Conservation (phyloP, 2,113 vertebrate genomes). For the Chloebia gouldiae region DNA sequence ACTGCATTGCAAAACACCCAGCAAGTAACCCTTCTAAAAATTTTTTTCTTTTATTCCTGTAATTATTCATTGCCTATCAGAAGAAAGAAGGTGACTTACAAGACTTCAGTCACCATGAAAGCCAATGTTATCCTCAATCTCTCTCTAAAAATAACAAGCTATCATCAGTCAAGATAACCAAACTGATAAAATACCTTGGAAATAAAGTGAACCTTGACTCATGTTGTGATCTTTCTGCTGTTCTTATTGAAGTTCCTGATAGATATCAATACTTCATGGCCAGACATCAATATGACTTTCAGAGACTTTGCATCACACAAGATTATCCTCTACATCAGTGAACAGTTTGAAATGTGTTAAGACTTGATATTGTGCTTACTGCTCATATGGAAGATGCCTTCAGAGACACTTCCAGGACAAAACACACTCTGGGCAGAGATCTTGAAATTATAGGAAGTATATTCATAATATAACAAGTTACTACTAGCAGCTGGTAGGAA, state of each 20-base stretch:
- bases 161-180: neutral
- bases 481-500: neutral
- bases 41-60: neutral
- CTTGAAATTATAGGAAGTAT: neutral
- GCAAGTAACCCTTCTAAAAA: neutral
- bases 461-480: neutral
- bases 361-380: neutral
- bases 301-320: neutral
- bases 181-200: conserved; percentile 31
- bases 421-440: neutral
- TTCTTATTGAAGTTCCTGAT: conserved; percentile 32
- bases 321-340: neutral
- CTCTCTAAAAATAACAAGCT: conserved; percentile 36
- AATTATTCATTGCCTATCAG: neutral
- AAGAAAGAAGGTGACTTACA: conserved; percentile 41
- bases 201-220: neutral
- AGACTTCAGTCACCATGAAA: neutral
- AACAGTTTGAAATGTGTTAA: conserved; percentile 13
- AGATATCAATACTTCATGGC: neutral
- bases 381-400: neutral
- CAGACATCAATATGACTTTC: conserved; percentile 46
- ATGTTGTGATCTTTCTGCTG: conserved; percentile 8
- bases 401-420: neutral
- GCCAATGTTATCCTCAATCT: conserved; percentile 19
- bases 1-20: neutral